Conservation (phyloP, 92 coral and sea anemone species). For the Bergia sp. region DNA sequence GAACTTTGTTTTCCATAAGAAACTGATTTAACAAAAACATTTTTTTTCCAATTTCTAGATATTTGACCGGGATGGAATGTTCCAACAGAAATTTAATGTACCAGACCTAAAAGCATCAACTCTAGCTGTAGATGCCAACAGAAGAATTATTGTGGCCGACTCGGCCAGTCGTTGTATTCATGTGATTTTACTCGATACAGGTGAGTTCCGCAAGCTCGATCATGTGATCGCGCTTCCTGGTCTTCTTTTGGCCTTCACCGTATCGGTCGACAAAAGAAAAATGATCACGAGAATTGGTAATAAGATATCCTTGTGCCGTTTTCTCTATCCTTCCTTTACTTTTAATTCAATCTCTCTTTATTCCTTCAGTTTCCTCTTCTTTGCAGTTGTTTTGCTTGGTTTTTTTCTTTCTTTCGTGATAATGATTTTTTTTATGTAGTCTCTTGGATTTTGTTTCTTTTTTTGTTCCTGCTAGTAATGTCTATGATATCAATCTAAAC, state of each 20-base stretch:
- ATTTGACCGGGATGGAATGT: conserved; percentile 98
- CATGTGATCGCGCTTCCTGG: neutral
- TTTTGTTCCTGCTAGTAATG: neutral
- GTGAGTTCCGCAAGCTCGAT: conserved; percentile 35
- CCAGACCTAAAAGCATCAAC: conserved; percentile 97
- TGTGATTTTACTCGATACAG: conserved; percentile 94
- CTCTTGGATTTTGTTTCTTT: neutral
- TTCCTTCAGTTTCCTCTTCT: no score
- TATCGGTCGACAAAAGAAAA: neutral
- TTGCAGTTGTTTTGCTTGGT: neutral
- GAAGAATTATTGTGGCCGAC: conserved; percentile 94
- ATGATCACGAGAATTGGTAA: neutral
- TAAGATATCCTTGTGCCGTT: no score
- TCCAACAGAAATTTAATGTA: conserved; percentile 90
- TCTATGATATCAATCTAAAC: no score
- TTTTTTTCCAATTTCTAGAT: conserved; percentile 52
- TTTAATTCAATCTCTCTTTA: neutral
- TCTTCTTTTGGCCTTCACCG: neutral
- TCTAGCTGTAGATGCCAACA: conserved; percentile 91
- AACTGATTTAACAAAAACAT: no score
- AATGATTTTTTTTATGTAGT: no score
- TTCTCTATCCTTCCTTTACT: no score
- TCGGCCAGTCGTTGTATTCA: conserved; percentile 98
- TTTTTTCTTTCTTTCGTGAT: neutral
- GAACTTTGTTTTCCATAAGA: no score